Base-by-base conservation (phyloP, 2,113 vertebrate genomes). In the Zeus faber region DNA sequence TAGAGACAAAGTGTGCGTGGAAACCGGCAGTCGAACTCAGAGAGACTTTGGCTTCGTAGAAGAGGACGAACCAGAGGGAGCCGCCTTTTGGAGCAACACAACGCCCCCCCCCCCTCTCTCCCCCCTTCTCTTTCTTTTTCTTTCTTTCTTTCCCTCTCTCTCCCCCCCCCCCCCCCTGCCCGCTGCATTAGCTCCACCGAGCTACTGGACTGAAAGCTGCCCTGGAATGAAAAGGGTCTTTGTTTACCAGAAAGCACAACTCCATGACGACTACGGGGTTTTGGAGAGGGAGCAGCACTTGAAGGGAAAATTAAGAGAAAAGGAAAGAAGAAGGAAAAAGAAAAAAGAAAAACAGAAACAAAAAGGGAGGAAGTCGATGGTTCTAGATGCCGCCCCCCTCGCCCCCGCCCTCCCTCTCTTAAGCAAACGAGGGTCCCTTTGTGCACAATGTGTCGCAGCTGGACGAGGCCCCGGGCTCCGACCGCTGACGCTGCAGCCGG, bases 181-280 rank as follows among this genome's bases (percentile, higher is more conserved):
- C 4, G 8, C 16, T 23, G 13, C 21, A 20, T 8, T 21, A 9
- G 11, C 41, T 21, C 20, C 9, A 3, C 18, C 10, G 6, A 56
- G 68, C 74, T 33, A 45, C 60, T 51, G 59, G 44, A 72, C 82
- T 74, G 62, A 72, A 68, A 74, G 69, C 67, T 65, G 51, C 51
- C 69, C 52, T 17, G 67, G 54, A 70, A 62, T 84, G 79, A 86
- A 85, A 81, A 72, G 85, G 67, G 51, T 52, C 65, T 58, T 76
- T 84, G 82, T 86, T 80, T 57, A 62, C 77, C 65, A 61, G 69
- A 65, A 81, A 83, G 76, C 80, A 80, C 80, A 81, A 79, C 72
- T 74, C 79, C 73, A 73, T 73, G 74, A 70, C 73, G 58, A 83
- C 85, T 62, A 43, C 56, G 56, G 35, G 59, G 67, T 79, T 81